phyloP scores from a whole-genome alignment of 1,140 invertebrate species.

The Teleopsis dalmanni region DNA sequence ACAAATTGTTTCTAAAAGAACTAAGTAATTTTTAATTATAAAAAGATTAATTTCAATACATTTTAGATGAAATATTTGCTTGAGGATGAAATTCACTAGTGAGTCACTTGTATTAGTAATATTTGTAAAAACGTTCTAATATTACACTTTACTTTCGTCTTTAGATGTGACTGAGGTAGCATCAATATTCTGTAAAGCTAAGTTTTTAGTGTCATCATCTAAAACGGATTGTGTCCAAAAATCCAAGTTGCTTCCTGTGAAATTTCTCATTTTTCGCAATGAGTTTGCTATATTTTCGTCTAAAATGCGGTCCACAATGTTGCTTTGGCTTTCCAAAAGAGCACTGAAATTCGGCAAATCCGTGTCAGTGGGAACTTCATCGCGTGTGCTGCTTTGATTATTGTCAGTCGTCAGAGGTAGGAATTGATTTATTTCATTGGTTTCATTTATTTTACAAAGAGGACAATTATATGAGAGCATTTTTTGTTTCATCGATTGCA shows the following conservation, averaged over 20 bases:
- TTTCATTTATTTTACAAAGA: conserved; percentile 33
- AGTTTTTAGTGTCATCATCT: conserved; percentile 35
- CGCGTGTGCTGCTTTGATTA: neutral
- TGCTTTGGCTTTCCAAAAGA: conserved; percentile 1
- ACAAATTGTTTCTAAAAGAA: too few relatives aligned
- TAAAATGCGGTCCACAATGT: conserved; percentile 35
- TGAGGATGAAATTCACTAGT: too few relatives aligned
- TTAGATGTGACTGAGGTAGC: too few relatives aligned
- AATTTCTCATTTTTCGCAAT: conserved; percentile 24
- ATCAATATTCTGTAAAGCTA: conserved; percentile 13
- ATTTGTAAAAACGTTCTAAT: too few relatives aligned
- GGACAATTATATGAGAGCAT: conserved; percentile 28
- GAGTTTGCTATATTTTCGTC: conserved; percentile 39
- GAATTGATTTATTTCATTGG: conserved; percentile 9
- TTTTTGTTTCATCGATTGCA: conserved; percentile 27
- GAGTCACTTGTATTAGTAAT: too few relatives aligned
- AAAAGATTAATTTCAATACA: too few relatives aligned
- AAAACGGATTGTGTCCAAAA: conserved; percentile 22
- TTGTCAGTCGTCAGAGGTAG: neutral
- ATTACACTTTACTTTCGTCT: too few relatives aligned
- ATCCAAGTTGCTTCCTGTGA: conserved; percentile 7
- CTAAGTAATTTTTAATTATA: too few relatives aligned
- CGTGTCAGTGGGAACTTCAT: neutral
- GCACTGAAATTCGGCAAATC: neutral
- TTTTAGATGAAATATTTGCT: too few relatives aligned